Evolutionary conservation across 1,140 invertebrate genomes (phyloP), one percentile per base, ranked within the genome.

Genomic region (Drosophila tsacasi): DNA sequence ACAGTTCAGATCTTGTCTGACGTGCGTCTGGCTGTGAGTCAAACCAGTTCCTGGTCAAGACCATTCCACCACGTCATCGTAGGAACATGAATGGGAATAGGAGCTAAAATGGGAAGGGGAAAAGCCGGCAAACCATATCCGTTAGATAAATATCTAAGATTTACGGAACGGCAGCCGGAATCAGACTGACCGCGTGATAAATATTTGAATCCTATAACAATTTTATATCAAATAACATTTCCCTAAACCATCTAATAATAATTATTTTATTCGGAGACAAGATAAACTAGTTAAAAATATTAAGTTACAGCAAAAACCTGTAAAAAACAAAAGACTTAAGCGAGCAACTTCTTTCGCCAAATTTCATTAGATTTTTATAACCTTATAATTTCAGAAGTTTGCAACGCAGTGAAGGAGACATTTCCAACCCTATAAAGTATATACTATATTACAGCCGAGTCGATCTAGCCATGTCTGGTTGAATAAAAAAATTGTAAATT

Each of bases 1-100:
- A 84, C 77, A 42, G 55, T 71, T 55, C 69, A 32, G 61, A 47
- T 61, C 47, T 78, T 21, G 77, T 84, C 84, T 87, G 85, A 84
- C 66, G 73, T 79, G 62, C 59, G 84, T 87, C 73, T 87, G 84
- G 74, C 62, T 63, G 76, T 49, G 50, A 55, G 77, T 25, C 68
- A 89, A 87, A 84, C 84, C 84, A 75, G 84, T 87, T 79, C 67
- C 52, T 60, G 64, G 55, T 74, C 30, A 61, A 50, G 42, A 57
- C 58, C 35, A 71, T 55, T 55, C 58, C 49, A 21, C 30, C 78
- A 47, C 60, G 74, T 86, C 83, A 85, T 71, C 64, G 55, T 85
- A 61, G 55, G 58, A 63, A 61, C 58, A 62, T 50, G 66, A 76
- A 58, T 64, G 35, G 59, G 25, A 68, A 49, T 72, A 32, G 46